Conservation (phyloP, 2,797 vertebrate genomes). For the Synanceia verrucosa region DNA sequence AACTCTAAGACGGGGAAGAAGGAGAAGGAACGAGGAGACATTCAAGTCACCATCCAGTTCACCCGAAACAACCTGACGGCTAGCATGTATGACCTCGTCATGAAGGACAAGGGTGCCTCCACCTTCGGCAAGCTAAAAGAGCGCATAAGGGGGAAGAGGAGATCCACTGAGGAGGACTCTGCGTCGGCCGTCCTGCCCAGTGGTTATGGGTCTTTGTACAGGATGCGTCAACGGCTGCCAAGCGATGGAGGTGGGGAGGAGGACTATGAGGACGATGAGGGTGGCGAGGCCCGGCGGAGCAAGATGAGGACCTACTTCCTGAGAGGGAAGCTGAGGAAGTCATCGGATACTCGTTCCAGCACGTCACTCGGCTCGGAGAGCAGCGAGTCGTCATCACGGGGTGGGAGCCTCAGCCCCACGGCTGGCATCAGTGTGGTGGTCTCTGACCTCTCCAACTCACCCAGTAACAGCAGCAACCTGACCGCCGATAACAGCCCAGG, state of each 20-base stretch:
- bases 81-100: conserved; percentile 97
- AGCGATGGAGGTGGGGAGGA: conserved; percentile 86
- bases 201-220: conserved; percentile 78
- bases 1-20: conserved; percentile 96
- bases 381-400: conserved; percentile 91
- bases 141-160: conserved; percentile 91
- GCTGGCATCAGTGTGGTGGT: conserved; percentile 85
- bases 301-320: conserved; percentile 94
- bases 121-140: conserved; percentile 94
- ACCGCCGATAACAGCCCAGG: conserved; percentile 89
- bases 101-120: conserved; percentile 91
- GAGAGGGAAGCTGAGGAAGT: conserved; percentile 89
- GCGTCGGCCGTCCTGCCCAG: conserved; percentile 88
- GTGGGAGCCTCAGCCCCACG: conserved; percentile 88
- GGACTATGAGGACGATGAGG: conserved; percentile 88
- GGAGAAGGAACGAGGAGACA: conserved; percentile 96
- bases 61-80: conserved; percentile 93
- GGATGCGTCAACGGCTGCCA: conserved; percentile 74
- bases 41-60: conserved; percentile 92
- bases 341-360: conserved; percentile 92
- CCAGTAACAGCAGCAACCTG: conserved; percentile 92
- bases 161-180: conserved; percentile 87
- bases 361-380: conserved; percentile 95
- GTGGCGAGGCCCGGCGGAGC: conserved; percentile 84
- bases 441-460: conserved; percentile 84